phyloP scores from a whole-genome alignment of 2,888 invertebrate genomes.

The Smittia aterrima region DNA sequence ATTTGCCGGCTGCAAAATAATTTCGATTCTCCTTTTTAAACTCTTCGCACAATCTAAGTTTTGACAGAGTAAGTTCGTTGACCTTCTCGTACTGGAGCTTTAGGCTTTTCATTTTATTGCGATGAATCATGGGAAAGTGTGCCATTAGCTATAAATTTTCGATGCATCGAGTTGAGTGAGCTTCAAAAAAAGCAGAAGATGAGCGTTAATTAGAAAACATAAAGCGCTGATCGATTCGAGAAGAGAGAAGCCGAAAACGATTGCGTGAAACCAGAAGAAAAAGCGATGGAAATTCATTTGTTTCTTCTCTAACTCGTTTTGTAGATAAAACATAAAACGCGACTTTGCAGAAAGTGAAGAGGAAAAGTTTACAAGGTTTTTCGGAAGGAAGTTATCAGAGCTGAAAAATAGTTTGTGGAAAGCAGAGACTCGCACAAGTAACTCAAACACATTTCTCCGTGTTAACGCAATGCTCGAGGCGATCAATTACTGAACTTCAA shows the following conservation, averaged over 20 bases:
- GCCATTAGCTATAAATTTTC: neutral
- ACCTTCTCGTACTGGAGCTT: neutral
- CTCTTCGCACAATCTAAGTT: too few species aligned
- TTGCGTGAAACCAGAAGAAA: constrained; percentile 31
- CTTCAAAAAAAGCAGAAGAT: neutral
- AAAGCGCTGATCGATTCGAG: constrained; percentile 6
- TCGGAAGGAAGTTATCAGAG: constrained; percentile 40
- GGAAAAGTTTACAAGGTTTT: neutral
- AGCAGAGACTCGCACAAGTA: neutral
- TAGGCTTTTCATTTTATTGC: neutral
- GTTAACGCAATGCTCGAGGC: neutral
- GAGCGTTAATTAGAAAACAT: neutral
- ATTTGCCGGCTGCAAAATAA: neutral
- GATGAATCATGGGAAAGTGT: constrained; percentile 5
- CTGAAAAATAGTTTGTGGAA: constrained; percentile 28
- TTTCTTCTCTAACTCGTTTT: constrained; percentile 2
- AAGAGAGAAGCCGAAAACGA: constrained; percentile 21
- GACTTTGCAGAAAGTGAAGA: constrained; percentile 21
- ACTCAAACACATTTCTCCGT: neutral
- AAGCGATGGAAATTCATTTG: constrained; percentile 14
- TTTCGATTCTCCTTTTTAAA: too few species aligned
- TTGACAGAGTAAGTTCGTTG: neutral
- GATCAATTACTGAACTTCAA: constrained; percentile 6
- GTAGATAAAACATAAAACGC: constrained; percentile 18
- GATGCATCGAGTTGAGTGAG: neutral